Base-by-base conservation (phyloP, 2,888 invertebrate species). In the Crematogaster levior region DNA sequence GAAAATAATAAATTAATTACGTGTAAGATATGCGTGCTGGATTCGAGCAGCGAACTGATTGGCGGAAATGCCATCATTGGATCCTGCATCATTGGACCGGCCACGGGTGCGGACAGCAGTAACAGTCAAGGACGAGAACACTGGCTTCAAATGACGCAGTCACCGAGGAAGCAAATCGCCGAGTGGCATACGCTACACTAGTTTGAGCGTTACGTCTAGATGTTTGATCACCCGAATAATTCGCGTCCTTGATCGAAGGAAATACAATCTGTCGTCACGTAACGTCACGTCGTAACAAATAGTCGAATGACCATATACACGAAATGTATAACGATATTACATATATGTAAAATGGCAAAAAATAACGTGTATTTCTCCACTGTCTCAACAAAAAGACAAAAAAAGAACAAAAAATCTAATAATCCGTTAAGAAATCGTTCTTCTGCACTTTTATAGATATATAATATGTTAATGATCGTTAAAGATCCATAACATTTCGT, bases 111-210 rank as follows among this genome's bases (percentile, higher is more conserved):
- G n/a, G 85, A 83, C 43, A 86, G 84, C 72, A 96, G 96, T 93
- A 95, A 95, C 2, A 97, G 96, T 79, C 96, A 96, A 3, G 97
- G 97, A 91, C 96, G 97, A 77, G 97, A 97, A 89, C 98, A 98
- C 95, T 98, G 98, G 98, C 96, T 97, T 87, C 97, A 98, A 92
- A 98, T 98, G 97, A 96, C 97, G 73, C 97, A 97, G 92, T 97
- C 97, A 94, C 97, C 97, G 63, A 96, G 98, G 90, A 98, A 98
- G 93, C 97, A 98, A 27, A 97, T 98, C 89, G 97, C 98, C 88
- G 98, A 97, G 97, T 98, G 98, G 98, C 98, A 98, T 95, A 97
- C 97, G 86, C 95, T 98, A 66, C 93, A 93, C 84, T 94, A 91
- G 86, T 77, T 81, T 30, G 9, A 77, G 63, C 24, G n/a, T 73